phyloP scores from a whole-genome alignment of 1,140 invertebrate species.

The Leptopilina clavipes region DNA sequence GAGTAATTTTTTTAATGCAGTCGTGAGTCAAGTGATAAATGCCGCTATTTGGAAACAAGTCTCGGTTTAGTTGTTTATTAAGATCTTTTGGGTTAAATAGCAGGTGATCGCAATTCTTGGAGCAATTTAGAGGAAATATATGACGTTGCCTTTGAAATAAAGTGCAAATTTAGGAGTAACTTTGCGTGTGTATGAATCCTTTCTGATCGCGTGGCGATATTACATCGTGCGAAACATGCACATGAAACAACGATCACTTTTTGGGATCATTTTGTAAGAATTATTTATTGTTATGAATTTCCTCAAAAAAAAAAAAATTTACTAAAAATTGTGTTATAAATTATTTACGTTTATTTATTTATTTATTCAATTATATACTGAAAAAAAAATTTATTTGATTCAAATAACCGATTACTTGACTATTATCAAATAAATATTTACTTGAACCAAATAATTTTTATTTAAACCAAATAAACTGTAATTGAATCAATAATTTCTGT shows the following conservation, averaged over 20 bases:
- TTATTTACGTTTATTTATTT: too few species aligned
- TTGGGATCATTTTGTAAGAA: background rate
- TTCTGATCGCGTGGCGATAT: constrained; percentile 17
- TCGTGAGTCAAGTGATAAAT: too few species aligned
- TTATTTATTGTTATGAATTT: background rate
- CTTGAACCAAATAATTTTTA: too few species aligned
- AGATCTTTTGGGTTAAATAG: background rate
- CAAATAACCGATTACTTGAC: too few species aligned
- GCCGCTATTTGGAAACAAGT: too few species aligned
- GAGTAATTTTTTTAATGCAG: too few species aligned
- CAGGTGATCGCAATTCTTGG: background rate
- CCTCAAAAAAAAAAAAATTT: background rate
- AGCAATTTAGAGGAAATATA: constrained; percentile 23
- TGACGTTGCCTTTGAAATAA: background rate
- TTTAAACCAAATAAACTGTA: too few species aligned
- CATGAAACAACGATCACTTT: background rate
- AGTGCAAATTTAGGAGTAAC: constrained; percentile 8
- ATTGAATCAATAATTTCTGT: too few species aligned
- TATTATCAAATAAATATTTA: too few species aligned
- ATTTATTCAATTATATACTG: too few species aligned
- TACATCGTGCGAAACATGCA: constrained; percentile 40
- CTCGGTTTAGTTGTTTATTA: background rate
- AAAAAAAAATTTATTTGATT: too few species aligned
- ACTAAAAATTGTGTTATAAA: background rate
- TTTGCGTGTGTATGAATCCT: background rate